Base-by-base conservation (phyloP, 1,140 invertebrate species). In the Littorina saxatilis region DNA sequence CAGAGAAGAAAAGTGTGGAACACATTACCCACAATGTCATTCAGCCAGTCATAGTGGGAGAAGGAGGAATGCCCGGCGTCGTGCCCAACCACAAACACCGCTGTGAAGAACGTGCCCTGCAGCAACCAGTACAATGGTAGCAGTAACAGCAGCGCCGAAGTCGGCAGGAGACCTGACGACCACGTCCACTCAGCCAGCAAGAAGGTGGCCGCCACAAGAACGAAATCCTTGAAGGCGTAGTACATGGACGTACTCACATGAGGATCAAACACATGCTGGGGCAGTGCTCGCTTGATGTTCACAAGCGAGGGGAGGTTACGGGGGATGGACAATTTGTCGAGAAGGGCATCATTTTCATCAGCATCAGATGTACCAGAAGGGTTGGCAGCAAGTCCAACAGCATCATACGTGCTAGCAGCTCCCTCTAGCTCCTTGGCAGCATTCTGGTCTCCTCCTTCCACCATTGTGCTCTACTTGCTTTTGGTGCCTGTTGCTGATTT, bases 51-150 rank as follows among this genome's bases (percentile, higher is more conserved):
- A 79, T 90, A 88, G 37, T 89, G 84, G 2, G 92, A 93, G 86
- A 93, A 93, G 1, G 92, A 92, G 40, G 90, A 89, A 78, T 93
- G 92, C 2, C 92, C 92, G 83, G 92, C 93, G 82, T 93, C 92
- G 76, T 93, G 92, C 23, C 92, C 92, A 32, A 93, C 79, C n/a
- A 91, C 89, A 81, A 93, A 93, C 13, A 93, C 37, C 17, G 91
- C 90, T 11, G 90, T 91, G 74, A 90, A 90, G 72, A 91, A 86
- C 37, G 92, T 92, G 52, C 92, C 92, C 82, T 92, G 89, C 2
- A 93, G 39, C 13, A 85, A 84, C 87, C 87, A 88, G 82, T 87
- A 90, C 15, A 86, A 17, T 13, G 87, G 88, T 43, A 83, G 79
- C n/a, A 84, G 75, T 13, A 82, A 1, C 20, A 72, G 39, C 55